Evolutionary conservation across 2,888 invertebrate genomes (phyloP).

Genomic region (Coenonympha glycerion): DNA sequence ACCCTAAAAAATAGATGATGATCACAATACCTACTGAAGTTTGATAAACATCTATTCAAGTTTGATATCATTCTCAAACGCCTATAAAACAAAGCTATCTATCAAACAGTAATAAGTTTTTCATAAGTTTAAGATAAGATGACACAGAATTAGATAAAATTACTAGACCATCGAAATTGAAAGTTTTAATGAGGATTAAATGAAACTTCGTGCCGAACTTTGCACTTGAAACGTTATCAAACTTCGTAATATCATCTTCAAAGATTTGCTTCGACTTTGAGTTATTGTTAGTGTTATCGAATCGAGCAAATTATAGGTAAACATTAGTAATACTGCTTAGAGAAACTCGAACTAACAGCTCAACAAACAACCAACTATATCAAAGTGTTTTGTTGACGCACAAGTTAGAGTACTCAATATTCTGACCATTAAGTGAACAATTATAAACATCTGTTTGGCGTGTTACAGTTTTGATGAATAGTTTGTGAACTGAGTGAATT

Average conservation of each 20-base stretch:
- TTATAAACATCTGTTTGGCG: conserved; percentile 21
- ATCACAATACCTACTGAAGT: too few relatives aligned
- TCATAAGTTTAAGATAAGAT: neutral
- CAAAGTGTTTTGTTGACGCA: conserved; percentile 20
- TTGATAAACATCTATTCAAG: too few relatives aligned
- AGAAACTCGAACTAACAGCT: conserved; percentile 10
- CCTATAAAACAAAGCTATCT: too few relatives aligned
- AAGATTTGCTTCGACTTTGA: conserved; percentile 1
- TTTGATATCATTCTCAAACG: too few relatives aligned
- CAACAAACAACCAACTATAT: conserved; percentile 16
- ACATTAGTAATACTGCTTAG: conserved; percentile 13
- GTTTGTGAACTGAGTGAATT: neutral
- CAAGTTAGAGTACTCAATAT: conserved; percentile 18
- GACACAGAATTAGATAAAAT: neutral
- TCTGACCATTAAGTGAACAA: conserved; percentile 23
- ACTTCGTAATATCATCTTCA: neutral
- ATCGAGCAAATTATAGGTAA: conserved; percentile 12
- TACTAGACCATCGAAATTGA: neutral
- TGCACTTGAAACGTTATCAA: neutral
- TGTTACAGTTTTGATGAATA: conserved; percentile 9
- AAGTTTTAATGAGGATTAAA: conserved; percentile 3
- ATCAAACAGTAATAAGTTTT: neutral
- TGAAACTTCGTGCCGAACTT: neutral
- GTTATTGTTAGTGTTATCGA: conserved; percentile 9
- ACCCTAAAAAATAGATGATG: too few relatives aligned